Conservation (phyloP, 2,113 vertebrate species). For the Semnornis frantzii region DNA sequence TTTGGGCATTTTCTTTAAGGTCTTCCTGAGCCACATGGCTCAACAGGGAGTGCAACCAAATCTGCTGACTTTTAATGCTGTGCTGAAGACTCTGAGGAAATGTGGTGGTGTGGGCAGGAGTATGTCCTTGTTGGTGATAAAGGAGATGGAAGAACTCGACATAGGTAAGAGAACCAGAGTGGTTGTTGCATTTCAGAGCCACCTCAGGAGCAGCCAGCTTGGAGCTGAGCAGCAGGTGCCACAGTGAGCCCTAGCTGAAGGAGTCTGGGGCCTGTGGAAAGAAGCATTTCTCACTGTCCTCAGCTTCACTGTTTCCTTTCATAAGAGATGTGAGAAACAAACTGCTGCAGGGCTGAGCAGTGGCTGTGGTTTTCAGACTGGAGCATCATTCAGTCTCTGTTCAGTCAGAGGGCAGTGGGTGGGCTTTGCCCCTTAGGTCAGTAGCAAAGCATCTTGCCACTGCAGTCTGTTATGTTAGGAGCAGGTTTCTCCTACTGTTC, state of each 20-base stretch:
- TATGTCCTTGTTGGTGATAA: slow-evolving; percentile 71
- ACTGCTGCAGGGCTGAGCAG: background rate
- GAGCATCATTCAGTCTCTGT: background rate
- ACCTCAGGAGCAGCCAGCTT: background rate
- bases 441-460: background rate
- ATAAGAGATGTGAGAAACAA: background rate
- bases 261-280: background rate
- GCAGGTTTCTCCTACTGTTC: background rate
- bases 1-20: slow-evolving; percentile 71
- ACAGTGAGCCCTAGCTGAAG: background rate
- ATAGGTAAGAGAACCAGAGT: slow-evolving; percentile 77
- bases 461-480: background rate
- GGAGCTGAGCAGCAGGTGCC: background rate
- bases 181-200: background rate
- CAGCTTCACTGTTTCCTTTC: background rate
- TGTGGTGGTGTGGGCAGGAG: slow-evolving; percentile 76
- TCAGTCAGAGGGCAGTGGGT: background rate
- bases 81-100: slow-evolving; percentile 81
- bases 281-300: background rate
- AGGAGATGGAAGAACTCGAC: slow-evolving; percentile 89
- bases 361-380: background rate
- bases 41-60: slow-evolving; percentile 87
- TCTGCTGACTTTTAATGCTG: slow-evolving; percentile 87
- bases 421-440: background rate
- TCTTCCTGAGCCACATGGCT: slow-evolving; percentile 88